Base-by-base conservation (phyloP, 1,140 invertebrate species). In the Ceratina australensis region DNA sequence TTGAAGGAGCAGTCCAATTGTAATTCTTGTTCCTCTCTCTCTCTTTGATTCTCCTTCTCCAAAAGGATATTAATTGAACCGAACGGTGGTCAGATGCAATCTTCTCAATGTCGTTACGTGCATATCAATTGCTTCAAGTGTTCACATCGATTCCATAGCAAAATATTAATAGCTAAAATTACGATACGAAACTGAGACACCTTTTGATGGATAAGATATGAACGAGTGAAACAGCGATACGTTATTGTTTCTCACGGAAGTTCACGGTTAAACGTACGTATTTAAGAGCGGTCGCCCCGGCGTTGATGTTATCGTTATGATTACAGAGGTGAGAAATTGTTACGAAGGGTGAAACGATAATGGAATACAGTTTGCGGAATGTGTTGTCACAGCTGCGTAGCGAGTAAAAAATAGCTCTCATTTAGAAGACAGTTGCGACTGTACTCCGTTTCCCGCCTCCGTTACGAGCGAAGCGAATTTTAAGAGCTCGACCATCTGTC, bases 31-130 rank as follows among this genome's bases (percentile, higher is more conserved):
- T 42, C 8, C 33, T 42, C 33, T 10, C 33, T 33, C 33, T 42
- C 10, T 42, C 33, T 42, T 7, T 42, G 10, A 42, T 42, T 42
- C 33, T 42, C 33, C 10, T 42, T 42, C 33, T 42, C 69, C 78
- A 78, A 84, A 60, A 84, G 74, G 82, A 78, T 78, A 76, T 66
- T 75, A 84, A 72, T 81, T 81, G 83, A 84, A 84, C 67, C 50
- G 15, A 67, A 7, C 33, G 16, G 15, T 20, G 20, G 4, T 0
- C 12, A 13, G 18, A 49, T 52, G 2, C 49, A 20, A 73, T 79
- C 52, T 42, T 54, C 66, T 60, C 63, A 66, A 26, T 50, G 56
- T 52, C 68, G 42, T 56, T 50, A 28, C 15, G 20, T 26, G 22
- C n/a, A 64, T 69, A 50, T 50, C n/a, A n/a, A 33, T 77, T 47